Percentiles rank a stretch among this genome's conserved stretches.
These are phyloP conservation scores for Thymelicus acteon DNA, from an alignment of 2,888 invertebrate genomes.

Conservation along the genomic window DNA sequence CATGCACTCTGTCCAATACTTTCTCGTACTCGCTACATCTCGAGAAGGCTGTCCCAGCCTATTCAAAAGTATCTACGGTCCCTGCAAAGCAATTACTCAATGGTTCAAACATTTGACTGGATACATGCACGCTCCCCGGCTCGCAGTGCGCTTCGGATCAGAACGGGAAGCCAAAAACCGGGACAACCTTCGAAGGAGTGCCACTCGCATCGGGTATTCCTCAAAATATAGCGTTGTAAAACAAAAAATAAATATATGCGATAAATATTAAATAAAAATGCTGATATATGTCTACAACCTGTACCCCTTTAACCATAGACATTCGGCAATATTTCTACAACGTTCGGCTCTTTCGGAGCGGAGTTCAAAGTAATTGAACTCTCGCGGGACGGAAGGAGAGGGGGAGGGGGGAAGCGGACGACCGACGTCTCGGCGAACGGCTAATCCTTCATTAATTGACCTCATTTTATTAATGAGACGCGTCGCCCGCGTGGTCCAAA, in stretches of 20 bases:
- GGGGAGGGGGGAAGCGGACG: slow-evolving; percentile 57
- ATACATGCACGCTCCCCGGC: slow-evolving; percentile 77
- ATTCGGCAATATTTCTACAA: slow-evolving; percentile 76
- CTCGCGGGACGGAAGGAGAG: slow-evolving; percentile 48
- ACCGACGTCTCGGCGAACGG: slow-evolving; percentile 72
- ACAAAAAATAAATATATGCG: slow-evolving; percentile 80
- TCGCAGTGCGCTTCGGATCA: slow-evolving; percentile 67
- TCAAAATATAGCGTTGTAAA: slow-evolving; percentile 73
- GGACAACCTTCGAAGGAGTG: slow-evolving; percentile 85
- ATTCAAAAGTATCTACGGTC: slow-evolving; percentile 58
- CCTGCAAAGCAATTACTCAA: slow-evolving; percentile 75
- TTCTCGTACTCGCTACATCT: slow-evolving; percentile 57
- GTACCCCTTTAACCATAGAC: slow-evolving; percentile 81
- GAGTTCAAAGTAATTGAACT: slow-evolving; percentile 80
- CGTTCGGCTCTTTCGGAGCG: slow-evolving; percentile 59
- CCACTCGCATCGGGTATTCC: slow-evolving; percentile 72
- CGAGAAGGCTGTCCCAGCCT: slow-evolving; percentile 82
- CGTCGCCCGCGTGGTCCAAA: slow-evolving; percentile 52
- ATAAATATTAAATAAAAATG: slow-evolving; percentile 76
- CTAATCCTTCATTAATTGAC: slow-evolving; percentile 80
- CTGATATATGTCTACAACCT: slow-evolving; percentile 81
- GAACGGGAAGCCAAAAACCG: slow-evolving; percentile 85
- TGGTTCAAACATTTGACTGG: slow-evolving; percentile 63
- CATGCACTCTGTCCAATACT: slow-evolving; percentile 64
- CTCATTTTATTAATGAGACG: slow-evolving; percentile 73